A percentile compares a stretch with the other conserved stretches of the same genome.
Conservation (phyloP, 1,140 invertebrate species). For the Triops cancriformis region DNA sequence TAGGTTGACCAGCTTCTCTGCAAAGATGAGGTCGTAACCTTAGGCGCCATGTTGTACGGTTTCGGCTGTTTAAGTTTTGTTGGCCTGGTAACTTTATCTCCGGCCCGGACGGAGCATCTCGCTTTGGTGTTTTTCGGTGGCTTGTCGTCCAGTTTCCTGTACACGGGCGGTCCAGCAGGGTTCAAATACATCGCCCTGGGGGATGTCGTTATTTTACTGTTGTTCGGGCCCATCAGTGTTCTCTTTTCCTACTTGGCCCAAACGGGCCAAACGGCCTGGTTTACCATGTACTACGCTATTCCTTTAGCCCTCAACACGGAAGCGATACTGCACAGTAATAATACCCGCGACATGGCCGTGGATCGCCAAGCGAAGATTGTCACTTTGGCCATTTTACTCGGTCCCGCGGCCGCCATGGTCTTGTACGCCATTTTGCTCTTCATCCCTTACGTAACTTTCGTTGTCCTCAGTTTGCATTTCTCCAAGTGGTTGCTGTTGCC, state of each 20-base stretch:
- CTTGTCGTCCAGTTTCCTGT: constrained; percentile 84
- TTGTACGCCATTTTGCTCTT: constrained; percentile 85
- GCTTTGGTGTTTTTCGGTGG: constrained; percentile 91
- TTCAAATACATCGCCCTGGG: constrained; percentile 88
- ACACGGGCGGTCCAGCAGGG: constrained; percentile 76
- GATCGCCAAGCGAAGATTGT: constrained; percentile 80
- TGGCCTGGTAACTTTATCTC: constrained; percentile 64
- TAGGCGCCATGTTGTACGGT: constrained; percentile 78
- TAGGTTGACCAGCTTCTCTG: constrained; percentile 49
- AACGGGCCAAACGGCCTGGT: constrained; percentile 73
- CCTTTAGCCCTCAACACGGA: constrained; percentile 89
- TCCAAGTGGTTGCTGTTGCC: constrained; percentile 82
- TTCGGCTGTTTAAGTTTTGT: constrained; percentile 83
- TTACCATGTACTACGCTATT: constrained; percentile 83
- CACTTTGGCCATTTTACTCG: constrained; percentile 86
- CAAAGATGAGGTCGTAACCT: constrained; percentile 73
- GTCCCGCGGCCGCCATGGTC: constrained; percentile 78
- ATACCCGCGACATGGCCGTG: constrained; percentile 78
- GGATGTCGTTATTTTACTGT: constrained; percentile 78
- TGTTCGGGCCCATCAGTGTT: constrained; percentile 91
- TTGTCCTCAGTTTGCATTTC: constrained; percentile 69
- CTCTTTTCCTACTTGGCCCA: constrained; percentile 87
- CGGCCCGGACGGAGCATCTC: constrained; percentile 85
- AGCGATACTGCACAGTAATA: constrained; percentile 89
- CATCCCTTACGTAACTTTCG: constrained; percentile 80